Base-by-base conservation (phyloP, 1,140 invertebrate genomes). In the Andrena cerasifolii region DNA sequence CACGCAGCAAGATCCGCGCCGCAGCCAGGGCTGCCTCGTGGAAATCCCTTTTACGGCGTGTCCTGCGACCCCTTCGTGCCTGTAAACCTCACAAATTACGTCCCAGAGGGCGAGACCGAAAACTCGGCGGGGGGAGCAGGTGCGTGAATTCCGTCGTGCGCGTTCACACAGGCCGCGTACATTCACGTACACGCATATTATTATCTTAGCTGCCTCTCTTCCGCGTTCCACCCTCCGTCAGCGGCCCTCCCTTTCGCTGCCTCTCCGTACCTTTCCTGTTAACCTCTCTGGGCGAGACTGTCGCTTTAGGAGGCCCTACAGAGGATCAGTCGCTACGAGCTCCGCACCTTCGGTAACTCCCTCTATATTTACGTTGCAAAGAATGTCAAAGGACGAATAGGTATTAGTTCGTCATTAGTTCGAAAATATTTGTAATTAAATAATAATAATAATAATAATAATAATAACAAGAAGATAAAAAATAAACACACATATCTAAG, bases 41-140 rank as follows among this genome's bases (percentile, higher is more conserved):
- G 56, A 85, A 86, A 86, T 86, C 80, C 83, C 83, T 72, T 86
- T 86, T 86, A 86, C 76, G 71, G 65, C 67, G 62, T 86, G 80
- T 83, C 83, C 83, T 86, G 82, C 79, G 82, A 84, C 71, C 83
- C 79, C 73, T 70, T 49, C 36, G 24, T 75, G 66, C 43, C 83
- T 67, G 79, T 83, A 86, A 85, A 85, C 83, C 83, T 86, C 84
- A 78, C 84, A 86, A 86, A 86, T 86, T 86, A 86, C 83, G 63
- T 80, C 76, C 73, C 80, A 76, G 56, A 86, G 80, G 84, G 68
- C 59, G 76, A 67, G 63, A 71, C 65, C 45, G 54, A 76, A 68
- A 84, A 85, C 71, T 86, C 51, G 49, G 14, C 24, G 45, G 80
- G 45, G 80, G 63, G 72, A 85, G 77, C 84, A 86, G 84, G 84